phyloP scores from a whole-genome alignment of 2,888 invertebrate genomes.

The Pristionchus arcanus region DNA sequence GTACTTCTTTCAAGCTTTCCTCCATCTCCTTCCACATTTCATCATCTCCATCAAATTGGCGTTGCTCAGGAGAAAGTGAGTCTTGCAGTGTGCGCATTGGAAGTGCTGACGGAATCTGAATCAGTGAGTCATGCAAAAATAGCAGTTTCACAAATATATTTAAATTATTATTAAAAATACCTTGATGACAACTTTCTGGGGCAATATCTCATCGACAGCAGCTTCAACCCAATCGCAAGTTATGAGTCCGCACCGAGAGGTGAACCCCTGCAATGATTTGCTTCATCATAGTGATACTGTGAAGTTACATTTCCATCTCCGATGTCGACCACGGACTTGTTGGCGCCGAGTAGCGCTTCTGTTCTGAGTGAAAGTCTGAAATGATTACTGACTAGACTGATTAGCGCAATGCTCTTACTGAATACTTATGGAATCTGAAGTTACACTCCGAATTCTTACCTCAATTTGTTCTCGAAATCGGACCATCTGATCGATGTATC shows the following conservation, averaged over 20 bases:
- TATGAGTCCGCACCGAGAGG: not conserved
- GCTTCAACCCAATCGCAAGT: conserved; percentile 4
- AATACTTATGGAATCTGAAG: no score
- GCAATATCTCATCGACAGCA: not conserved
- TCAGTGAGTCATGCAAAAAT: no score
- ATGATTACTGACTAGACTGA: not conserved
- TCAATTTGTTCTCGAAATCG: not conserved
- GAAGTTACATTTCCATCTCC: not conserved
- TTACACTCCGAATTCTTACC: not conserved
- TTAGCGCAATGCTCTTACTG: no score
- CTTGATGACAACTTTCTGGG: not conserved
- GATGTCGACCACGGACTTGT: not conserved
- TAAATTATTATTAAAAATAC: not conserved
- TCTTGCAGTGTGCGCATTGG: not conserved
- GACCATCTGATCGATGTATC: not conserved
- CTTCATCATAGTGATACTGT: not conserved
- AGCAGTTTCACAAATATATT: no score
- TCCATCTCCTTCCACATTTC: conserved; percentile 2
- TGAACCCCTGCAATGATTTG: not conserved
- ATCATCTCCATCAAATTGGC: not conserved
- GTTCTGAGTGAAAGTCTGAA: not conserved
- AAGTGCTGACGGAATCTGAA: not conserved
- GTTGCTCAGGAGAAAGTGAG: not conserved
- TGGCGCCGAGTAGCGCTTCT: not conserved
- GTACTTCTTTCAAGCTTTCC: not conserved